These are phyloP conservation scores for Zaprionus davidi DNA, from an alignment of 1,140 invertebrate genomes.

Conservation along the genomic window DNA sequence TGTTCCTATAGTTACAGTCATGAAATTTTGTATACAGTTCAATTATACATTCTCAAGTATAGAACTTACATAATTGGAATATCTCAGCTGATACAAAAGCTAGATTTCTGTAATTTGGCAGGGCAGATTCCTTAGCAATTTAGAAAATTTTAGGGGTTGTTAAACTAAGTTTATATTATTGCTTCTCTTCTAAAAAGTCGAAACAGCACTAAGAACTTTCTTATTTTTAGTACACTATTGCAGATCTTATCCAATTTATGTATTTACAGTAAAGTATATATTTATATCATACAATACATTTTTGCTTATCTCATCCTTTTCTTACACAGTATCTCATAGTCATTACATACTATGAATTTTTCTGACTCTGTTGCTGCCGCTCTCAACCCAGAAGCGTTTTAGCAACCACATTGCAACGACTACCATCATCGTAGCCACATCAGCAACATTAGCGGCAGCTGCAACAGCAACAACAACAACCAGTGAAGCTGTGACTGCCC, in stretches of 20 bases:
- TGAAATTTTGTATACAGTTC: background rate
- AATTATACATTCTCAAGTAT: no score
- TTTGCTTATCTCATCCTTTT: background rate
- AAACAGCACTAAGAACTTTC: background rate
- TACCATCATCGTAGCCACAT: conserved; percentile 34
- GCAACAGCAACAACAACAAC: conserved; percentile 18
- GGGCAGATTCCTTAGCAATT: background rate
- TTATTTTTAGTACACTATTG: no score
- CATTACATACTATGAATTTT: background rate
- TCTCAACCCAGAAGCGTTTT: conserved; percentile 55
- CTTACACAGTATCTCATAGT: background rate
- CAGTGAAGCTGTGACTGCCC: conserved; percentile 37
- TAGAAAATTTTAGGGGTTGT: background rate
- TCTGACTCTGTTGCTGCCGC: conserved; percentile 21
- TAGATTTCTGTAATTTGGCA: background rate
- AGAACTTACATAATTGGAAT: no score
- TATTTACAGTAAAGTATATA: background rate
- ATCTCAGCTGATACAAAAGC: background rate
- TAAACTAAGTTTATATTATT: background rate
- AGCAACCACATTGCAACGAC: conserved; percentile 29
- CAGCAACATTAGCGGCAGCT: conserved; percentile 19
- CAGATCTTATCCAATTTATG: background rate
- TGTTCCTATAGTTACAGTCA: background rate
- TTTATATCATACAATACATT: background rate
- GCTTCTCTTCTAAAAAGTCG: background rate